Evolutionary conservation across 2,113 vertebrate genomes (phyloP).

Genomic region (Heterocephalus glaber): DNA sequence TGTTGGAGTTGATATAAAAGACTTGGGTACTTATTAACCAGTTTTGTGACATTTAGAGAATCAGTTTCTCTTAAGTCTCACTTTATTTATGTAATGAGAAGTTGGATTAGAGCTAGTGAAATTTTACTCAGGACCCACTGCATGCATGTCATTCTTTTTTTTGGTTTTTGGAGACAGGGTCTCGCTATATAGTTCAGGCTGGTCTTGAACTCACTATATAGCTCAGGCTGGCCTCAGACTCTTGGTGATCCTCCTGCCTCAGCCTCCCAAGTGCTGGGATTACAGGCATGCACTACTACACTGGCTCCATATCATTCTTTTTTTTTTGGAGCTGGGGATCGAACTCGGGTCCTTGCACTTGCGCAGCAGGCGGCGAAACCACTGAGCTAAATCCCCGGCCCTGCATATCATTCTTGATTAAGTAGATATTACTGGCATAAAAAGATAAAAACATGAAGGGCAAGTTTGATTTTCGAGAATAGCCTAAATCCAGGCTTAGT

Average conservation of each 20-base stretch:
- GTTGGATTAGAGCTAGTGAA: conserved; percentile 8
- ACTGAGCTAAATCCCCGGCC: too few relatives aligned
- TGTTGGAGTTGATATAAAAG: neutral
- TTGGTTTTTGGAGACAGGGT: neutral
- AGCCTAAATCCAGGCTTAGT: neutral
- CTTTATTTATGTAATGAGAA: conserved; percentile 46
- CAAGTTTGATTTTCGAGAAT: neutral
- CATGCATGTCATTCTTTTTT: neutral
- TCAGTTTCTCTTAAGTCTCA: neutral
- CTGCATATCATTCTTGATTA: neutral
- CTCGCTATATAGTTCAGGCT: neutral
- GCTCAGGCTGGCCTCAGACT: neutral
- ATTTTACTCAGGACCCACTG: conserved; percentile 11
- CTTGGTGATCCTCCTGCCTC: neutral
- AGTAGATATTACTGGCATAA: neutral
- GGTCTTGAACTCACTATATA: neutral
- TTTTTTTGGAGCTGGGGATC: too few relatives aligned
- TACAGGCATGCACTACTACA: neutral
- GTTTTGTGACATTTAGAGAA: neutral
- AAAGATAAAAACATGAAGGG: neutral
- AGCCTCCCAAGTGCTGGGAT: neutral
- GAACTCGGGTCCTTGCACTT: too few relatives aligned
- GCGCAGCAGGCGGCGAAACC: too few relatives aligned
- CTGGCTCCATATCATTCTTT: neutral
- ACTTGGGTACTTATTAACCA: neutral